A percentile compares a stretch with the other conserved stretches of the same genome.
Evolutionary conservation across 2,113 vertebrate genomes (phyloP).

Genomic region (Campylomormyrus numenius): DNA sequence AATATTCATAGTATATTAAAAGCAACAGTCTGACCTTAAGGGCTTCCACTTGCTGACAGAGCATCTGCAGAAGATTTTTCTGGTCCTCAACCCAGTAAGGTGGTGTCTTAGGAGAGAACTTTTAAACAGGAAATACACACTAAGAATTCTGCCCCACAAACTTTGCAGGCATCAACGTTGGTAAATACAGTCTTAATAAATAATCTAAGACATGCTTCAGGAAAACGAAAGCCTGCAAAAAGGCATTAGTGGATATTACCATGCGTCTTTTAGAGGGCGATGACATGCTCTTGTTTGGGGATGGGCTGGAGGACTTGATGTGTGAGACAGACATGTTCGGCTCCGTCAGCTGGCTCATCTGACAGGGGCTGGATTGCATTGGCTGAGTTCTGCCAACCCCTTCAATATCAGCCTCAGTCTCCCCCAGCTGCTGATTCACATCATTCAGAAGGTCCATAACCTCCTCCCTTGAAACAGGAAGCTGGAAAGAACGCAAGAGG

Average conservation of each 20-base stretch:
- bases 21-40: constrained; percentile 70
- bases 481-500: constrained; percentile 50
- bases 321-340: constrained; percentile 50
- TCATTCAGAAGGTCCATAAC: constrained; percentile 80
- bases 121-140: background rate
- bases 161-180: background rate
- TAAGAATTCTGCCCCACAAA: background rate
- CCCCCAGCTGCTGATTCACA: constrained; percentile 80
- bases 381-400: constrained; percentile 40
- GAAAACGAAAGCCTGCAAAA: background rate
- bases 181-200: background rate
- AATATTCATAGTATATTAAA: background rate
- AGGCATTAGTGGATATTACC: constrained; percentile 49
- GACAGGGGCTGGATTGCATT: constrained; percentile 60
- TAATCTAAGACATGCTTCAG: background rate
- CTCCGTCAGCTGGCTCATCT: constrained; percentile 55
- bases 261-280: constrained; percentile 80
- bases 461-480: constrained; percentile 82
- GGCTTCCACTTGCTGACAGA: constrained; percentile 90
- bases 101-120: constrained; percentile 87
- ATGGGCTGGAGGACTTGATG: constrained; percentile 75
- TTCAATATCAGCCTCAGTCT: constrained; percentile 60
- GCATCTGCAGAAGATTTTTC: constrained; percentile 80
- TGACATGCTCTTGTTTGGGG: constrained; percentile 69
- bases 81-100: constrained; percentile 95